phyloP scores from a whole-genome alignment of 2,888 invertebrate genomes.

The Oxycera nigricornis region DNA sequence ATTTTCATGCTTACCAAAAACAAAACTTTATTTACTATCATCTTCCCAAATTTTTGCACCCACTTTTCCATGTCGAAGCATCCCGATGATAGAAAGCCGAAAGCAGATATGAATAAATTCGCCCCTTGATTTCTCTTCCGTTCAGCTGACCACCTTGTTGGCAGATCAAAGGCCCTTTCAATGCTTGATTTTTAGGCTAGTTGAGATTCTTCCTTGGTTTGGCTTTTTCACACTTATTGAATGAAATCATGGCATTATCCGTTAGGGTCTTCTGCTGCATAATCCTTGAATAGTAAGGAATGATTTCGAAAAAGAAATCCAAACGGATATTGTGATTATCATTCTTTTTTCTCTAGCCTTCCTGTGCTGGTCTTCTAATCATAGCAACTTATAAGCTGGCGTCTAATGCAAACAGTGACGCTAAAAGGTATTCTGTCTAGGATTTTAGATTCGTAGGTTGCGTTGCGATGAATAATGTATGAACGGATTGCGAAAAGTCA shows the following conservation, averaged over 20 bases:
- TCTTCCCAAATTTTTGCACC: background rate
- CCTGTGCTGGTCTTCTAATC: too few relatives aligned
- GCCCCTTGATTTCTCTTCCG: constrained; percentile 5
- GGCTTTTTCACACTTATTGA: background rate
- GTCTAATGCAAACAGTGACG: background rate
- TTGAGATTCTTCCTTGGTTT: background rate
- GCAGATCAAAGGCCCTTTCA: background rate
- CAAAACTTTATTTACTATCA: background rate
- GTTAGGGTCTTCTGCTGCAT: background rate
- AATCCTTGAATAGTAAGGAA: background rate
- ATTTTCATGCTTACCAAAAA: background rate
- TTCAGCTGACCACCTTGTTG: background rate
- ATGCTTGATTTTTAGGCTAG: background rate
- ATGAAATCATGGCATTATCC: background rate
- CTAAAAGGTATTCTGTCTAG: background rate
- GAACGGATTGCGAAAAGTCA: too few relatives aligned
- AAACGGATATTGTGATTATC: constrained; percentile 1
- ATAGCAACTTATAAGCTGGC: too few relatives aligned
- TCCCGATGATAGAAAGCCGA: background rate
- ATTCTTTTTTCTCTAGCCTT: background rate
- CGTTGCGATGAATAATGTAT: too few relatives aligned
- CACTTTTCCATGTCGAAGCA: background rate
- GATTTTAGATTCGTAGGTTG: too few relatives aligned
- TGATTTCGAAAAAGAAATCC: background rate
- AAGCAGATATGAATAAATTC: background rate